phyloP scores from a whole-genome alignment of 1,140 invertebrate species.

The Piezodorus guildinii region DNA sequence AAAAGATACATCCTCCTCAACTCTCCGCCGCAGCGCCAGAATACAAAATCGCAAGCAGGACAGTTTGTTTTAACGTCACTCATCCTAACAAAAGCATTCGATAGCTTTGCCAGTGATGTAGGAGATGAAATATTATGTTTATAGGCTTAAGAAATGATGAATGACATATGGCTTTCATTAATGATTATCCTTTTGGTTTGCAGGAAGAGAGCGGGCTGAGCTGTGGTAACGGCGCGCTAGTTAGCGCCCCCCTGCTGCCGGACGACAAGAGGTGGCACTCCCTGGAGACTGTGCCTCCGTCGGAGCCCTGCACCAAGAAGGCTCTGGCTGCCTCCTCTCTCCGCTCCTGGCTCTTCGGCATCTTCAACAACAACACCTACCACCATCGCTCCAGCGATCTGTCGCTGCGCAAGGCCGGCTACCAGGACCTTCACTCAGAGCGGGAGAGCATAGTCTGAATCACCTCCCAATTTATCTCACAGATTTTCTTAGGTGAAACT shows the following conservation, averaged over 20 bases:
- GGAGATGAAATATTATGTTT: too few relatives aligned
- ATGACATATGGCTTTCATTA: too few relatives aligned
- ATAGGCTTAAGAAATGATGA: too few relatives aligned
- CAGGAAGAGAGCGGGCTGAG: conserved; percentile 29
- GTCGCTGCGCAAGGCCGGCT: conserved; percentile 44
- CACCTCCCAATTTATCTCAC: too few relatives aligned
- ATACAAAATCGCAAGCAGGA: too few relatives aligned
- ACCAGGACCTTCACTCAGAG: conserved; percentile 39
- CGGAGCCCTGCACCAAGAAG: conserved; percentile 36
- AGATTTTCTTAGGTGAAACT: too few relatives aligned
- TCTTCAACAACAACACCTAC: conserved; percentile 50
- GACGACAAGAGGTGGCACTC: conserved; percentile 61
- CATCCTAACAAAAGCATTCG: too few relatives aligned
- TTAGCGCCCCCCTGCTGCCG: conserved; percentile 36
- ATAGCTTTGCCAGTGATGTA: too few relatives aligned
- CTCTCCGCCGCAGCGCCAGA: too few relatives aligned
- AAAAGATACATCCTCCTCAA: too few relatives aligned
- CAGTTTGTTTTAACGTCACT: too few relatives aligned
- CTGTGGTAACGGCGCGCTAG: conserved; percentile 37
- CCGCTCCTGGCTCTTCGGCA: conserved; percentile 53
- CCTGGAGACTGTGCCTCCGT: conserved; percentile 47
- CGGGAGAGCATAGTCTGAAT: conserved; percentile 41
- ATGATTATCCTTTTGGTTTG: too few relatives aligned
- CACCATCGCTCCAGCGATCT: conserved; percentile 48
- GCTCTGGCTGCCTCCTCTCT: conserved; percentile 36